Evolutionary conservation across 2,797 vertebrate species (phyloP), one percentile per base, ranked within the genome.

Genomic region (Periparus ater): DNA sequence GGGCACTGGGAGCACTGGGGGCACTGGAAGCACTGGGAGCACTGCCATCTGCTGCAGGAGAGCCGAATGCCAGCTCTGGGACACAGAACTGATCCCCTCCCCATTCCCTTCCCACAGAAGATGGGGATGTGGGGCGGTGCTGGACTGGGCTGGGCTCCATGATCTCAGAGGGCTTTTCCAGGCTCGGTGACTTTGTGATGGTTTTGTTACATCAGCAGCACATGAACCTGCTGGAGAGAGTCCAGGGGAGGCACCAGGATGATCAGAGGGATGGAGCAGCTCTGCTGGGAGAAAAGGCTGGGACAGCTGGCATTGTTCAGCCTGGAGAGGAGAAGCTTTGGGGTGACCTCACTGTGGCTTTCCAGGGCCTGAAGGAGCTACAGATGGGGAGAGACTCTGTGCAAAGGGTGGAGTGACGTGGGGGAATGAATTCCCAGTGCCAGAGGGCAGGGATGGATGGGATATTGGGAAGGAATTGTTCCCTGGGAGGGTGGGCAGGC

Each of bases 271-370:
- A 13, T 73, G 68, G 80, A 73, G 42, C 58, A 63, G 58, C 68
- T 63, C 68, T 55, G 58, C 80, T 47, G 58, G 29, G n/a, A 54
- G 40, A 48, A 22, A 83, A 72, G 48, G 67, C n/a, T 71, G 66
- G 20, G 21, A 71, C 8, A 53, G 15, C 2, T 72, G 80, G 42
- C 34, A 17, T 5, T 63, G 58, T 4, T 63, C 68, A 47, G 42
- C 29, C 42, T 55, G 60, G 50, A 47, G 13, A 44, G 29, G n/a
- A 45, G 40, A 72, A 83, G 67, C 15, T 63, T 1, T 12, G 9
- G 58, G 10, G 11, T 45, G 67, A 71, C 22, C 22, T 0, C 0
- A 6, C 0, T 53, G 57, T 27, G n/a, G 9, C 22, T 17, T 62
- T 45, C 1, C 48, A 71, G 48, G 0, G 2, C 22, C 22, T 82